Conservation (phyloP, 1,140 invertebrate genomes). For the Aradophagus sp. region DNA sequence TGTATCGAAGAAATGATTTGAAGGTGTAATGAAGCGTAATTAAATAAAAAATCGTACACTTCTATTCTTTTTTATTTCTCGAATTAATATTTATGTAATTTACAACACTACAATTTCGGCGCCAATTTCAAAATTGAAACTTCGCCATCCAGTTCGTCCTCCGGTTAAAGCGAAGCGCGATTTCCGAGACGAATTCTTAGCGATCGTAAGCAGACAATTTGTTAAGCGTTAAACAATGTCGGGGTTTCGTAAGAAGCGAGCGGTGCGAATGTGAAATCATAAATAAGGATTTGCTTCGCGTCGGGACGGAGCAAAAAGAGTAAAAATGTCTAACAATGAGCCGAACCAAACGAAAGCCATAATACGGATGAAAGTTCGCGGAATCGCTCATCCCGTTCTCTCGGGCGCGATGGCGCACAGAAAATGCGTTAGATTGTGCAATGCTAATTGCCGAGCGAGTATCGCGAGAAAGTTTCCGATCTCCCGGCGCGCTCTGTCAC, state of each 20-base stretch:
- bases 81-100: too few species aligned
- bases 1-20: too few species aligned
- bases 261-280: conserved; percentile 39
- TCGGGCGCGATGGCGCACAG: conserved; percentile 19
- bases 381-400: conserved; percentile 44
- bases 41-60: too few species aligned
- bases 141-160: too few species aligned
- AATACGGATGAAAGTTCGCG: conserved; percentile 49
- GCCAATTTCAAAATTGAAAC: too few species aligned
- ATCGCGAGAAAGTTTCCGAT: conserved; percentile 53
- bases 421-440: conserved; percentile 62
- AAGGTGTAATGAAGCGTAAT: too few species aligned
- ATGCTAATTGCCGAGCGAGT: conserved; percentile 61
- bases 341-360: conserved; percentile 45
- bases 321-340: conserved; percentile 52
- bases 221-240: conserved; percentile 24
- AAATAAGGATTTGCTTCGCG: conserved; percentile 45
- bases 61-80: too few species aligned
- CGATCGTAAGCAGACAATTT: conserved; percentile 25
- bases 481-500: conserved; percentile 51
- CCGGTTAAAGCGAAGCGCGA: not conserved
- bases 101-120: too few species aligned
- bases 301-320: conserved; percentile 25
- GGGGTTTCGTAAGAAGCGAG: conserved; percentile 26
- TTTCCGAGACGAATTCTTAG: not conserved